Evolutionary conservation across 2,888 invertebrate genomes (phyloP).

Genomic region (Agrenia bidenticulata): DNA sequence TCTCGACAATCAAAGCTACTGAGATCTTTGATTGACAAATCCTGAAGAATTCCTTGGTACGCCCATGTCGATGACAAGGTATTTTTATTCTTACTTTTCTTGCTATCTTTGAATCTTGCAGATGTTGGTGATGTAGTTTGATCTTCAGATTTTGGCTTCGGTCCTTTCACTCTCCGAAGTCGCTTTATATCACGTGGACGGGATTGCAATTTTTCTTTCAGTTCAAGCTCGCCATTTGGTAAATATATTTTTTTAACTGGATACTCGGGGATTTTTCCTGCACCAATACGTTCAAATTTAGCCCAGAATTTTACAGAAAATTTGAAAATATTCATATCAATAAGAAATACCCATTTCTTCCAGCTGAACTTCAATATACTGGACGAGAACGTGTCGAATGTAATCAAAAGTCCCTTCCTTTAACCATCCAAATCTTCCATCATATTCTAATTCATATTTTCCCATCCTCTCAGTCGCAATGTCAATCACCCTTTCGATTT

Average conservation of each 20-base stretch:
- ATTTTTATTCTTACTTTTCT: slow-evolving; percentile 13
- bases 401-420: slow-evolving; percentile 49
- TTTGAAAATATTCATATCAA: neutral
- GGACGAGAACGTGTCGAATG: slow-evolving; percentile 48
- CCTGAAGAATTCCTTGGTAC: slow-evolving; percentile 20
- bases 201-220: slow-evolving; percentile 27
- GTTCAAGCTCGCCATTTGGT: slow-evolving; percentile 34
- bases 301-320: neutral
- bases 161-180: neutral
- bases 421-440: slow-evolving; percentile 45
- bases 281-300: neutral
- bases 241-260: slow-evolving; percentile 28
- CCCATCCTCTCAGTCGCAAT: slow-evolving; percentile 62
- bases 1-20: slow-evolving; percentile 11
- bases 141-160: too few relatives aligned
- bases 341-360: slow-evolving; percentile 38
- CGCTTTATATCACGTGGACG: slow-evolving; percentile 23
- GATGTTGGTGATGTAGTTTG: neutral
- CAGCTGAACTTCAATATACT: slow-evolving; percentile 44
- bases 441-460: slow-evolving; percentile 26
- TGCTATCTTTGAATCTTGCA: slow-evolving; percentile 10
- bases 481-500: slow-evolving; percentile 74
- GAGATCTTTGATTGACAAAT: slow-evolving; percentile 25
- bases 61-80: neutral
- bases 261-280: slow-evolving; percentile 43